Percentiles rank a stretch among this genome's conserved stretches.
These are phyloP conservation scores for Phyllopteryx taeniolatus DNA, from an alignment of 2,113 vertebrate species.

Conservation along the genomic window DNA sequence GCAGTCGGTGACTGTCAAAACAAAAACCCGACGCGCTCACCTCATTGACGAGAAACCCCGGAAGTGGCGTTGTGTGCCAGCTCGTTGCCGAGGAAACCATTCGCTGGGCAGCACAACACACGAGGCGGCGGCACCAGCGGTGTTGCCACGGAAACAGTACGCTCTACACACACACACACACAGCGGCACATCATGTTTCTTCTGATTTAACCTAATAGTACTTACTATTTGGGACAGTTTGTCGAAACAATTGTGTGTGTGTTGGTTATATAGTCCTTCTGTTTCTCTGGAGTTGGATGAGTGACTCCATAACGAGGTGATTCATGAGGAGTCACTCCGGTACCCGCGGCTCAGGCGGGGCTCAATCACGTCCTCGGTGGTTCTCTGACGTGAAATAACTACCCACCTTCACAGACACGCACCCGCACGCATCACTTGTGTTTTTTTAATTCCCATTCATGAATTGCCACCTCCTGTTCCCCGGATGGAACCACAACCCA, in stretches of 20 bases:
- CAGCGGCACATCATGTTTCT: conserved; percentile 14
- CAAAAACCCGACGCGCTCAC: conserved; percentile 4
- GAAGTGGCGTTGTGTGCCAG: conserved; percentile 61
- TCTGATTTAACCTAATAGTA: background rate
- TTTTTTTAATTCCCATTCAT: conserved; percentile 29
- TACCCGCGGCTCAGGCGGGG: conserved; percentile 35
- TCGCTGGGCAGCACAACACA: conserved; percentile 83
- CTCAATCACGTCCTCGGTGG: conserved; percentile 39
- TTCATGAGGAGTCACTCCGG: conserved; percentile 17
- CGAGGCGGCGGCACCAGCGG: conserved; percentile 76
- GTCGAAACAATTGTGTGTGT: background rate
- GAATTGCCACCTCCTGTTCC: conserved; percentile 33
- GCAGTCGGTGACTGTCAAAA: background rate
- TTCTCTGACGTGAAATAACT: conserved; percentile 5
- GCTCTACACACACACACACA: conserved; percentile 66
- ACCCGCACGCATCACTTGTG: conserved; percentile 49
- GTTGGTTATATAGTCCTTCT: background rate
- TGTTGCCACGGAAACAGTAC: conserved; percentile 76
- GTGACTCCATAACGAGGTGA: background rate
- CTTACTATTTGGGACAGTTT: background rate
- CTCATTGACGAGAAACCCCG: conserved; percentile 46
- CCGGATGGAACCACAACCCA: conserved; percentile 20
- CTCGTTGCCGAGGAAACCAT: conserved; percentile 69
- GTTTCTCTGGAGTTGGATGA: background rate
- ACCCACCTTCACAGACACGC: conserved; percentile 4